Conservation (phyloP, 2,797 vertebrate genomes). For the Argya squamiceps region DNA sequence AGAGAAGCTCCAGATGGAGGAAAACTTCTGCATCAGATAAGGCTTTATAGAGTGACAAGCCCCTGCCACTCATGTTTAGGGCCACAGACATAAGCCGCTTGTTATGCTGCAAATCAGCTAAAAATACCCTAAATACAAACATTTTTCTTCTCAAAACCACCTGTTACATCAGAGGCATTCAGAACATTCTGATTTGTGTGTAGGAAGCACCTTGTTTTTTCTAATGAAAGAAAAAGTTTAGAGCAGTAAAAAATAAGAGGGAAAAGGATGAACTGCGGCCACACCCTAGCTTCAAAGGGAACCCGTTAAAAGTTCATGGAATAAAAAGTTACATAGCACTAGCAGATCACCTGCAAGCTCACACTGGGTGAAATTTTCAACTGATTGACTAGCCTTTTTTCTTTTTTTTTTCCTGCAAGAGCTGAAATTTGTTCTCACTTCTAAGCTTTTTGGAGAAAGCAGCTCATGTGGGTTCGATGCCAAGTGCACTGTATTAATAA, state of each 20-base stretch:
- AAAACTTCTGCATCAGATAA: not conserved
- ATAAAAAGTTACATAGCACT: not conserved
- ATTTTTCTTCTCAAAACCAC: not conserved
- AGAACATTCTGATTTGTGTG: not conserved
- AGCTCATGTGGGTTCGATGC: not conserved
- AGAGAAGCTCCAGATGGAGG: not conserved
- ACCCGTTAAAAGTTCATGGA: not conserved
- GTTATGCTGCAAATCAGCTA: not conserved
- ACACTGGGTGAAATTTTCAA: not conserved
- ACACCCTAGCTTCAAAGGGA: not conserved
- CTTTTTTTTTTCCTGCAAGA: not conserved
- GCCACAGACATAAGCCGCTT: not conserved
- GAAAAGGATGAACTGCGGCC: not conserved
- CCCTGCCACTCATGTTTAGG: not conserved
- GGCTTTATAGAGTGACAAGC: not conserved
- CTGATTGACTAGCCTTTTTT: not conserved
- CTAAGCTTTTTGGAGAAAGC: not conserved
- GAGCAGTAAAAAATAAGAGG: not conserved
- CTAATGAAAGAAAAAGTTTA: not conserved
- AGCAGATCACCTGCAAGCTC: not conserved
- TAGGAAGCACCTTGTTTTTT: not conserved
- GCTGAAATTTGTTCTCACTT: not conserved
- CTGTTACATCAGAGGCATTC: not conserved
- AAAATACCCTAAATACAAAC: not conserved
- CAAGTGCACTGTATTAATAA: not conserved